Percentiles rank a stretch among this genome's conserved stretches.
Conservation (phyloP, 2,888 invertebrate species). For the Trissolcus brochymenae region DNA sequence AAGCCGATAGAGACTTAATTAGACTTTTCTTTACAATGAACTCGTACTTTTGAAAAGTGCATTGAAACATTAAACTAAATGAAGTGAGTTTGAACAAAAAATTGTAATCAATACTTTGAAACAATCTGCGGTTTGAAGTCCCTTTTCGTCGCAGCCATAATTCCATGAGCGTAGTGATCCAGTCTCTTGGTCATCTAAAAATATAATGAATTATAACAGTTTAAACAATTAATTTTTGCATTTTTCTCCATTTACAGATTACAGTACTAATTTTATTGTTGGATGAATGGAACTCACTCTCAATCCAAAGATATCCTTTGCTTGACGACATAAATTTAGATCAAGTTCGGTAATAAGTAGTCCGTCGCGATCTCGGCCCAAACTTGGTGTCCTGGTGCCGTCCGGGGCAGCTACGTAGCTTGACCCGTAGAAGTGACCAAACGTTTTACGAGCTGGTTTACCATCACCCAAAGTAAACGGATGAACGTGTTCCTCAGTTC, state of each 20-base stretch:
- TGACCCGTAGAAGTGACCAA: constrained; percentile 97
- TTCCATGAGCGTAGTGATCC: constrained; percentile 88
- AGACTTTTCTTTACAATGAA: no score
- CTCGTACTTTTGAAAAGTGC: no score
- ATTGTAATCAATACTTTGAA: constrained; percentile 70
- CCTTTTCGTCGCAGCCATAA: constrained; percentile 83
- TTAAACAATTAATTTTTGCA: no score
- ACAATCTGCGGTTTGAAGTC: constrained; percentile 89
- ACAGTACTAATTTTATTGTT: no score
- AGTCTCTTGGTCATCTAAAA: constrained; percentile 93
- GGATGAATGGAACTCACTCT: constrained; percentile 78
- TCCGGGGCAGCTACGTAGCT: constrained; percentile 96
- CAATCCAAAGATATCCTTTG: constrained; percentile 95
- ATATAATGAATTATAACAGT: constrained; percentile 2
- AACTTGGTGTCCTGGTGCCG: constrained; percentile 90
- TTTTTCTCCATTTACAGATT: no score
- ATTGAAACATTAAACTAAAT: no score
- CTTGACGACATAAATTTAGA: constrained; percentile 94
- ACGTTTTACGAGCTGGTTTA: constrained; percentile 84
- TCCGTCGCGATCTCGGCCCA: constrained; percentile 88
- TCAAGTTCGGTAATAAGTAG: constrained; percentile 92
- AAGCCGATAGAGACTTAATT: no score
- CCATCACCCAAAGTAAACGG: constrained; percentile 93
- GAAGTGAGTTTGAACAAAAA: no score
- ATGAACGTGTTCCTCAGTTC: constrained; percentile 88